A percentile compares a stretch with the other conserved stretches of the same genome.
These are phyloP conservation scores for Hirudo medicinalis DNA, from an alignment of 1,140 invertebrate species.

Conservation along the genomic window DNA sequence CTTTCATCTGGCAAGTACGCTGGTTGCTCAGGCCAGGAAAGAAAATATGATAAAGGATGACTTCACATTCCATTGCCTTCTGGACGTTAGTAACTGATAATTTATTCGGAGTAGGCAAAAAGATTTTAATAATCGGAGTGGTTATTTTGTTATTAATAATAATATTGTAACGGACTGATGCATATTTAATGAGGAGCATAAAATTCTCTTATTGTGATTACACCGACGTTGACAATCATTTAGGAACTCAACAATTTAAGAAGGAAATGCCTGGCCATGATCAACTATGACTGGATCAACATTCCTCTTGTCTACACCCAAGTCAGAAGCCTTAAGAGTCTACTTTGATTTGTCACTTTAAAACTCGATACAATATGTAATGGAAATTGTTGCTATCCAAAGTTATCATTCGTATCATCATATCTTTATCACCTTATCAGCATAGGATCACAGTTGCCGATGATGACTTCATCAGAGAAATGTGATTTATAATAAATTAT, in stretches of 20 bases:
- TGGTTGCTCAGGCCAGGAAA: slow-evolving; percentile 65
- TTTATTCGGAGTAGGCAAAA: slow-evolving; percentile 51
- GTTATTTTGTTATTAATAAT: background rate
- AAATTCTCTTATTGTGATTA: too few species aligned
- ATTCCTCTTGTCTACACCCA: slow-evolving; percentile 95
- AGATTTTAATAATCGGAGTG: background rate
- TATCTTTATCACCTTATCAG: too few species aligned
- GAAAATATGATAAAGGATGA: slow-evolving; percentile 82
- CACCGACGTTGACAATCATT: slow-evolving; percentile 12
- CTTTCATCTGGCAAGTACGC: slow-evolving; percentile 78
- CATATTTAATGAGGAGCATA: background rate
- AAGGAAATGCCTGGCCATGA: slow-evolving; percentile 60
- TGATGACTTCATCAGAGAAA: too few species aligned
- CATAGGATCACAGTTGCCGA: too few species aligned
- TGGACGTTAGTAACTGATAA: slow-evolving; percentile 59
- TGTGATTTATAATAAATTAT: too few species aligned
- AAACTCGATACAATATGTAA: too few species aligned
- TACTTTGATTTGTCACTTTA: too few species aligned
- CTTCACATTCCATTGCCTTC: slow-evolving; percentile 75
- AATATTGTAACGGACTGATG: background rate
- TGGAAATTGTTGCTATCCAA: too few species aligned
- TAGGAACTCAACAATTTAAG: slow-evolving; percentile 64
- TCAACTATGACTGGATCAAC: slow-evolving; percentile 87
- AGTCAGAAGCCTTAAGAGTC: slow-evolving; percentile 47
- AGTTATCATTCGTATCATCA: too few species aligned